Evolutionary conservation across 2,113 vertebrate species (phyloP).

Genomic region (Speoplatyrhinus poulsoni): DNA sequence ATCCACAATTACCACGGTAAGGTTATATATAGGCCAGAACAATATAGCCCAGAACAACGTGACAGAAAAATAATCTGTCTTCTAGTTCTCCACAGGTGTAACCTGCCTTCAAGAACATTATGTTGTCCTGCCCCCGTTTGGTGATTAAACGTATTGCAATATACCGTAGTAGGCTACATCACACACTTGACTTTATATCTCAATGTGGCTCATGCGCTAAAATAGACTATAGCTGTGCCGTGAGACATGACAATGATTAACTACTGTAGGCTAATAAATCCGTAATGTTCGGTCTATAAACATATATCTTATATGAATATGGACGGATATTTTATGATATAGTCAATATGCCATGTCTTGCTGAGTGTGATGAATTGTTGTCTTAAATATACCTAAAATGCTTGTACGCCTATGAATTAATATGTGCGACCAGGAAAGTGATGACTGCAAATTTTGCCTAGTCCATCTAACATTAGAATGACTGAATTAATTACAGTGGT

Average conservation of each 20-base stretch:
- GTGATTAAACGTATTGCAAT: slow-evolving; percentile 54
- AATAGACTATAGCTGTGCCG: no score
- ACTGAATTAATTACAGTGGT: no score
- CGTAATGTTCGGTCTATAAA: no score
- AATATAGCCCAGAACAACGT: neutral
- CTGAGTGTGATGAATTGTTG: no score
- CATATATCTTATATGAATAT: no score
- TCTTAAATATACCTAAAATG: no score
- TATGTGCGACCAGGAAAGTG: neutral
- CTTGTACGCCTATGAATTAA: no score
- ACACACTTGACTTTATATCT: neutral
- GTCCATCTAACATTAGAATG: neutral
- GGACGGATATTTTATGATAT: no score
- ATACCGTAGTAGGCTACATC: neutral
- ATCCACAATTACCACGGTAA: neutral
- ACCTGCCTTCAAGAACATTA: slow-evolving; percentile 1
- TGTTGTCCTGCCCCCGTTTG: slow-evolving; percentile 69
- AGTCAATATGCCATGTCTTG: no score
- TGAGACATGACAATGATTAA: no score
- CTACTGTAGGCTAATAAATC: no score
- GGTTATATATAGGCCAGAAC: neutral
- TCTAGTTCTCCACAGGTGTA: slow-evolving; percentile 28
- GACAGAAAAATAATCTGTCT: neutral
- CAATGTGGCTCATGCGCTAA: no score
- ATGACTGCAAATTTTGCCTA: neutral